Conservation (phyloP, 2,888 invertebrate genomes). For the Pseudococcus longispinus region DNA sequence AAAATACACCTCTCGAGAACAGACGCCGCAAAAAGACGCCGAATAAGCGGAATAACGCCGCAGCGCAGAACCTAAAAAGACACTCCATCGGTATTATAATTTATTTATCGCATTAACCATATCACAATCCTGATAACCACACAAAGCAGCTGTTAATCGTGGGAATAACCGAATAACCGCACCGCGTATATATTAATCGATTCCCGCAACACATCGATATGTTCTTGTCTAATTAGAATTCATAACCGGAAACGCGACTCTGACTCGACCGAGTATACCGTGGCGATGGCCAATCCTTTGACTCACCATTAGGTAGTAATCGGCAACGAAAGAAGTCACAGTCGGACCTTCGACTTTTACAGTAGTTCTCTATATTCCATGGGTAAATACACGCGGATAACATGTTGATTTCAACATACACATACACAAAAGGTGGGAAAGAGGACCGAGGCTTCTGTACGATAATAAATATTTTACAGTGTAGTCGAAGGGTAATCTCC, state of each 20-base stretch:
- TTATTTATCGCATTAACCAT: background rate
- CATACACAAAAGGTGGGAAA: background rate
- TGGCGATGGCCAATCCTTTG: constrained; percentile 1
- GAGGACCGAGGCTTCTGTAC: background rate
- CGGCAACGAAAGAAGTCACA: background rate
- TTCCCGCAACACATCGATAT: background rate
- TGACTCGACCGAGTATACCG: background rate
- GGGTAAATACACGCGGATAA: too few species aligned
- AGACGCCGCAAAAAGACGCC: background rate
- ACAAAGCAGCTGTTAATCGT: background rate
- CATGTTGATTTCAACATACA: background rate
- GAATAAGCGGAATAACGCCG: too few species aligned
- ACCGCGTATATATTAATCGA: background rate
- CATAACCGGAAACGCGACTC: background rate
- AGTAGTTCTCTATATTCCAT: background rate
- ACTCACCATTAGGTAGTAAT: background rate
- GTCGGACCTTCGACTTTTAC: background rate
- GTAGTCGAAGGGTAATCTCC: background rate
- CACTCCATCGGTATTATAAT: background rate
- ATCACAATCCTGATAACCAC: background rate
- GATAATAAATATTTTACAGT: background rate
- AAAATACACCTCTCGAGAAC: background rate
- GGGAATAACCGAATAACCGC: background rate
- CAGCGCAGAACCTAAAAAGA: background rate
- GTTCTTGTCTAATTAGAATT: background rate